phyloP scores from a whole-genome alignment of 2,888 invertebrate species.

The Gymnosoma rotundatum region DNA sequence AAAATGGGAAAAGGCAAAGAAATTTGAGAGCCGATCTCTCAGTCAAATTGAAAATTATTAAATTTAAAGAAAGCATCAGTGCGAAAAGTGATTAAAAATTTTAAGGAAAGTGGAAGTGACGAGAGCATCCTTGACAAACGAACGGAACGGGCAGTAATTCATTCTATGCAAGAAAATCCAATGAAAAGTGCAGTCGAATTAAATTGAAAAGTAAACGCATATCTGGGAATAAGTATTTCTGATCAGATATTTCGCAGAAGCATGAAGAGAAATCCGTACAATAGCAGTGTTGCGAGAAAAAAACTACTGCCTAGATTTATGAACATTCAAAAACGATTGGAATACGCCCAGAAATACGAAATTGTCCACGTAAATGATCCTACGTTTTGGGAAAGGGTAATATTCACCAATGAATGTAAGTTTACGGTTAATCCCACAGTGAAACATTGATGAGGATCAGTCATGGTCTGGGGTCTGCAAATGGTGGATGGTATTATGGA shows the following conservation, averaged over 20 bases:
- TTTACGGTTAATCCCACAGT: too few species aligned
- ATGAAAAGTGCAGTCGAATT: too few species aligned
- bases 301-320: not conserved
- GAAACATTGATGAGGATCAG: too few species aligned
- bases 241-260: not conserved
- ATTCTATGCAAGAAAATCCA: too few species aligned
- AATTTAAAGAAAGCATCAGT: not conserved
- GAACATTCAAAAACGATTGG: not conserved
- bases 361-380: not conserved
- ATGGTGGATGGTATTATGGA: too few species aligned
- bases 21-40: too few species aligned
- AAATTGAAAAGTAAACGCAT: not conserved
- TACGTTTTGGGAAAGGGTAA: not conserved
- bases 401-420: not conserved
- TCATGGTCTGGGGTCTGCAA: too few species aligned
- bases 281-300: not conserved
- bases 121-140: too few species aligned
- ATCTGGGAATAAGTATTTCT: not conserved
- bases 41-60: not conserved
- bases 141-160: too few species aligned
- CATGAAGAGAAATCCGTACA: not conserved
- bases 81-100: not conserved
- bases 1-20: too few species aligned
- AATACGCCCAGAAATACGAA: conserved; percentile 1
- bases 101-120: not conserved